Evolutionary conservation across 2,888 invertebrate genomes (phyloP), one percentile per base, ranked within the genome.

Genomic region (Lingula anatina): DNA sequence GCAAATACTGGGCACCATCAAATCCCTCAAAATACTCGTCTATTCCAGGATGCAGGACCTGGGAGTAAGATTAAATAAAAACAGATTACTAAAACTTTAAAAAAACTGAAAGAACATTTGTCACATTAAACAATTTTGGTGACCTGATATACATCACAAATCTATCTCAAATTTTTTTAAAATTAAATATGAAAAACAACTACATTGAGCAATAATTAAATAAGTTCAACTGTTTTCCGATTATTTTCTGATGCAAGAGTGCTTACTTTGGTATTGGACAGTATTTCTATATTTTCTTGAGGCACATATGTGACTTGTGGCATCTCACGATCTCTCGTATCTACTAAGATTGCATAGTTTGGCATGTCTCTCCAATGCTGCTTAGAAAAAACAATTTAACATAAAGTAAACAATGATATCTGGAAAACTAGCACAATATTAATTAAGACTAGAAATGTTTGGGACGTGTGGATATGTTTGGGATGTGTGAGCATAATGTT

Each of bases 321-420:
- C 4, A 58, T 59, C 2, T 71, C 51, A 24, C 79, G 64, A 53
- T 81, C 80, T 40, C 80, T 62, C 0, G 75, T 76, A 63, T 82
- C 81, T 3, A 82, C 79, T 21, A 81, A 57, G 20, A 82, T 68
- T 5, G 80, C 71, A 68, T 81, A 82, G 61, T 80, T 79, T 15
- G 82, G 81, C 65, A 72, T 68, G 5, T 61, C 62, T 48, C 68
- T 62, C 75, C 77, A 77, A 26, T 73, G 59, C 77, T 79, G 61
- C 38, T 63, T 57, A 26, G 54, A 47, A 38, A 50, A 44, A 44
- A 28, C 12, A 52, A 5, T 45, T 26, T 25, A 35, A 12, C 31
- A 4, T 27, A 20, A 12, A 9, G 1, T 21, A 18, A 40, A 35
- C 20, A 1, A 23, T n/a, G 12, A 46, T 2, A 2, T 12, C 24